phyloP scores from a whole-genome alignment of 2,888 invertebrate species.

The Xestoiulus laeticollis region DNA sequence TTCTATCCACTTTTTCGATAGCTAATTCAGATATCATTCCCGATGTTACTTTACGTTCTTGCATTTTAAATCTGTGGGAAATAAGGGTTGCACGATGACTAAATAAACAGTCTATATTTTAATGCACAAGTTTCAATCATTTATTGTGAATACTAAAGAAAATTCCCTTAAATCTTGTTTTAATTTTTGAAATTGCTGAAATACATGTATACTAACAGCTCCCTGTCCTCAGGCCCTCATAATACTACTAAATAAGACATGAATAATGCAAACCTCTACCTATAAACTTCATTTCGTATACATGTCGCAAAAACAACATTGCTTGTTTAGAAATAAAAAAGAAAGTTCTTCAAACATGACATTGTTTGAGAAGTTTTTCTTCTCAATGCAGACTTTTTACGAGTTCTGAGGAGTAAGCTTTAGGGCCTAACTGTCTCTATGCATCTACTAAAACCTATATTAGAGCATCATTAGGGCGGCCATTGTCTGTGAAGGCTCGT shows the following conservation, averaged over 20 bases:
- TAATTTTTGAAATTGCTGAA: too few relatives aligned
- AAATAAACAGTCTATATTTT: neutral
- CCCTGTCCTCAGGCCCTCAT: neutral
- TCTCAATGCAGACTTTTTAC: constrained; percentile 31
- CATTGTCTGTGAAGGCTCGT: constrained; percentile 16
- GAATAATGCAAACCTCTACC: neutral
- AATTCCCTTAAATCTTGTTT: neutral
- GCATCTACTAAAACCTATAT: constrained; percentile 44
- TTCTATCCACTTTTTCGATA: constrained; percentile 70
- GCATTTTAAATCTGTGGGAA: constrained; percentile 60
- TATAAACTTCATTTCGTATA: neutral
- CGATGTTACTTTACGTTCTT: constrained; percentile 61
- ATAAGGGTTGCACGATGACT: neutral
- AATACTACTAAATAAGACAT: neutral
- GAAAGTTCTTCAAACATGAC: neutral
- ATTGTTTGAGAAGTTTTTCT: neutral
- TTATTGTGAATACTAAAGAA: neutral
- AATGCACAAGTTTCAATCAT: neutral
- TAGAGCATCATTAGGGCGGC: constrained; percentile 31
- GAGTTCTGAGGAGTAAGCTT: constrained; percentile 23
- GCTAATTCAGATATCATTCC: constrained; percentile 68
- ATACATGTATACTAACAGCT: too few relatives aligned
- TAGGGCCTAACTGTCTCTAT: neutral
- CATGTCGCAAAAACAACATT: neutral
- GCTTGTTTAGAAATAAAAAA: neutral